Evolutionary conservation across 2,888 invertebrate genomes (phyloP).

Genomic region (Phanerotoma sp.): DNA sequence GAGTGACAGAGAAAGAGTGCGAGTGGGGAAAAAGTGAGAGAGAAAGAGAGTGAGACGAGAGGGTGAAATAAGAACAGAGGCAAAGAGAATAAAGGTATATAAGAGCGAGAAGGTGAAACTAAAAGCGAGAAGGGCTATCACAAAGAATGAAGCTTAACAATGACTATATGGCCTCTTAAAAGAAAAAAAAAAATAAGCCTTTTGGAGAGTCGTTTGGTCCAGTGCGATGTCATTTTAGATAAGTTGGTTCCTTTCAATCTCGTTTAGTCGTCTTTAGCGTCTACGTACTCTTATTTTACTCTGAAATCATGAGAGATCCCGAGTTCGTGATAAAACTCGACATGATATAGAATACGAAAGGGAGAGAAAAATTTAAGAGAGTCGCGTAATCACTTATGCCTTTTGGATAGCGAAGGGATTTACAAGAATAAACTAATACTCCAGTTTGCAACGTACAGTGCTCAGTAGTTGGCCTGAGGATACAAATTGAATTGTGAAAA

Average conservation of each 20-base stretch:
- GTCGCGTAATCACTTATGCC: constrained; percentile 26
- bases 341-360: constrained; percentile 5
- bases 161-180: constrained; percentile 1
- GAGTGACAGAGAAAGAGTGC: too few relatives aligned
- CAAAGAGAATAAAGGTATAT: neutral
- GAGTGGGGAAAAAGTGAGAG: constrained; percentile 13
- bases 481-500: constrained; percentile 12
- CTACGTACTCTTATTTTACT: constrained; percentile 21
- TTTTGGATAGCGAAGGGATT: constrained; percentile 18
- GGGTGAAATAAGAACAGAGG: neutral
- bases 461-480: constrained; percentile 5
- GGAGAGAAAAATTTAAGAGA: neutral
- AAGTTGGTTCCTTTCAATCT: constrained; percentile 47
- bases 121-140: constrained; percentile 6
- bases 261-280: constrained; percentile 27
- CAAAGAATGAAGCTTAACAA: constrained; percentile 7
- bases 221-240: constrained; percentile 56
- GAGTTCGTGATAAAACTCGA: constrained; percentile 21
- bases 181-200: constrained; percentile 41
- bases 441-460: neutral
- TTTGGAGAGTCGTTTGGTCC: constrained; percentile 38
- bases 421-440: neutral
- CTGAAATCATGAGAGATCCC: constrained; percentile 3
- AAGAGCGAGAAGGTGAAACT: constrained; percentile 4
- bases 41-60: neutral